Evolutionary conservation across 2,888 invertebrate species (phyloP), one percentile per base, ranked within the genome.

Genomic region (Lasioglossum leucozonium): DNA sequence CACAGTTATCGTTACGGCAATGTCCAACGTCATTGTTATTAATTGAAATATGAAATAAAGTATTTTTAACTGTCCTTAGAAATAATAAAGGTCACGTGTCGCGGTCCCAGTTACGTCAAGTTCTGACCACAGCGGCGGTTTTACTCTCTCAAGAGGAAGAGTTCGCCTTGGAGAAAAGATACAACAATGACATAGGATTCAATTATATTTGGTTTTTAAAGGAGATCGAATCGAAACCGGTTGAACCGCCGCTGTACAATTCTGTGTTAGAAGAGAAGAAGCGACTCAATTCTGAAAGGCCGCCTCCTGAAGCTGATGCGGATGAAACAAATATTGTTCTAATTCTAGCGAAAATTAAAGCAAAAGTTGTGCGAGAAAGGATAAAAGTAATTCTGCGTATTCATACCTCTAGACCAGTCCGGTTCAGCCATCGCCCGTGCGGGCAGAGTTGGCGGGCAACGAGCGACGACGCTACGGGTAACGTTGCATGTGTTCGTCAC

Each of bases 151-250:
- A 96, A 72, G 96, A 96, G 90, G 97, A 97, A 93, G 94, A 97
- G 79, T 96, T 96, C 81, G 96, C 97, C 34, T 95, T 98, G 72
- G 97, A 97, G 93, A 96, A 96, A 90, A 96, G 97, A 87, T 98
- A 97, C 95, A 96, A 96, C 85, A 97, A 98, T 93, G 97, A 97
- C 93, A 95, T 97, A 92, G 98, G 98, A 37, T 98, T 98, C 94
- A 97, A 97, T 95, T 98, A 98, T 93, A 95, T 96, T 85, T 96
- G 96, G 90, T 97, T 98, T 89, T 95, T 98, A 77, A 96, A 96
- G 81, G 97, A 97, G 95, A 96, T 97, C 30, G 96, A 96, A 88
- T 94, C 96, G 0, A 93, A 92, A 77, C 91, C 93, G 6, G 89
- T 94, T 47, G 95, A 95, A 79, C 92, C 94, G 84, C 95, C 95